These are phyloP conservation scores for Campopleginae sp. DNA, from an alignment of 2,888 invertebrate species.

Conservation along the genomic window DNA sequence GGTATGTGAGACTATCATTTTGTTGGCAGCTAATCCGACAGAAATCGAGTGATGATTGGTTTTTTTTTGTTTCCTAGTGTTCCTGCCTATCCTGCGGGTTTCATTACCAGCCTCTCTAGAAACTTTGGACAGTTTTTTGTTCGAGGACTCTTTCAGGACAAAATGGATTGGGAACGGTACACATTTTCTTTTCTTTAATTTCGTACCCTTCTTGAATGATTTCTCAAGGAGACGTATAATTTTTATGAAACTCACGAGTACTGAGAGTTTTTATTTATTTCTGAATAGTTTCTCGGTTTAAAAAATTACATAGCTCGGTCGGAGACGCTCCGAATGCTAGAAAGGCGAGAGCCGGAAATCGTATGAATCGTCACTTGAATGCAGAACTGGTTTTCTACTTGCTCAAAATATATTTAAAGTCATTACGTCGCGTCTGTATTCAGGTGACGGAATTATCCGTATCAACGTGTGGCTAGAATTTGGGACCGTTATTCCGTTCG, in stretches of 20 bases:
- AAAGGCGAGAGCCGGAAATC: background rate
- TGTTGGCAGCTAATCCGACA: background rate
- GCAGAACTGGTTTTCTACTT: background rate
- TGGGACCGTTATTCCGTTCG: conserved; percentile 2
- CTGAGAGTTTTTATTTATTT: background rate
- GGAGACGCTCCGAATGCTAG: background rate
- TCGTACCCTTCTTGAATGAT: too few relatives aligned
- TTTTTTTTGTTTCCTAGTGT: background rate
- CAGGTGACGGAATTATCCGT: background rate
- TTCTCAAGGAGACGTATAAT: background rate
- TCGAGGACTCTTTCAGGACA: too few relatives aligned
- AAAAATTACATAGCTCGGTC: background rate
- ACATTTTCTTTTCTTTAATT: too few relatives aligned
- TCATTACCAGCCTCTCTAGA: too few relatives aligned
- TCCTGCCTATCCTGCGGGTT: background rate
- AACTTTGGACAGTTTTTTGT: too few relatives aligned
- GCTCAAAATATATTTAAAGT: background rate
- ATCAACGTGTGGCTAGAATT: background rate
- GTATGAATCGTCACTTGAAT: background rate
- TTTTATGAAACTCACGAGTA: background rate
- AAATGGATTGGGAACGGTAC: too few relatives aligned
- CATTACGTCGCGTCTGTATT: background rate
- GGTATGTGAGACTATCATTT: background rate
- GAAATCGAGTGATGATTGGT: background rate
- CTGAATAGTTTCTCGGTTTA: background rate